Evolutionary conservation across 1,140 invertebrate genomes (phyloP).

Genomic region (Hyphantria cunea): DNA sequence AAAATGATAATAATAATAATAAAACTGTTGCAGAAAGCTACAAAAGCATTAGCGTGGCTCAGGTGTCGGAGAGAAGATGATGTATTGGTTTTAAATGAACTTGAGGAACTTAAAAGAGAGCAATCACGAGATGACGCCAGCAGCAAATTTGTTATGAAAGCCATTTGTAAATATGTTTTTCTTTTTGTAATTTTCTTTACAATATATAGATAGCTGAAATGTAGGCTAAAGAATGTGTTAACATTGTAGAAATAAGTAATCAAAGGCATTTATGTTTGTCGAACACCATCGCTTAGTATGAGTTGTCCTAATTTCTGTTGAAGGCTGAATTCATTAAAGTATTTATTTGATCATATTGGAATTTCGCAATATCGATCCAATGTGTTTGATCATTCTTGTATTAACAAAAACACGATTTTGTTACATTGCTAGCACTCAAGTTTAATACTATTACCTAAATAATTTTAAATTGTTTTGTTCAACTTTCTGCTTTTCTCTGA

Average conservation of each 20-base stretch:
- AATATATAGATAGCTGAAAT: too few species aligned
- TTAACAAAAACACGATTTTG: too few species aligned
- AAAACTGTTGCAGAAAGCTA: slow-evolving; percentile 49
- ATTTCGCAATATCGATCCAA: too few species aligned
- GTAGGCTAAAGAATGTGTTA: not conserved
- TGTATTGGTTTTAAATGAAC: slow-evolving; percentile 40
- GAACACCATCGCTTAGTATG: not conserved
- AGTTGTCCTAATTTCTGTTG: not conserved
- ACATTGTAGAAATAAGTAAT: not conserved
- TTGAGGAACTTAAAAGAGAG: slow-evolving; percentile 59
- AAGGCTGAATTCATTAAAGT: not conserved
- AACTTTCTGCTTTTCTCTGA: too few species aligned
- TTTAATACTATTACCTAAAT: too few species aligned
- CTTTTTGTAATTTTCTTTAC: too few species aligned
- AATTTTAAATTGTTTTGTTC: too few species aligned
- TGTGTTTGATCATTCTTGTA: too few species aligned
- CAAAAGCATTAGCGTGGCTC: slow-evolving; percentile 59
- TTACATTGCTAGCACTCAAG: too few species aligned
- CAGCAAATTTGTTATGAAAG: slow-evolving; percentile 55
- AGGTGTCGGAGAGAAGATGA: slow-evolving; percentile 56
- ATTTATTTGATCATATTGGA: not conserved
- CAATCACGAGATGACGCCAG: slow-evolving; percentile 52
- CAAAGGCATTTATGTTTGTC: not conserved
- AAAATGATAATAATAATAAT: not conserved
- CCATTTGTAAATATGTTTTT: slow-evolving; percentile 50